Base-by-base conservation (phyloP, 1,140 invertebrate genomes). In the Pogonus chalceus region DNA sequence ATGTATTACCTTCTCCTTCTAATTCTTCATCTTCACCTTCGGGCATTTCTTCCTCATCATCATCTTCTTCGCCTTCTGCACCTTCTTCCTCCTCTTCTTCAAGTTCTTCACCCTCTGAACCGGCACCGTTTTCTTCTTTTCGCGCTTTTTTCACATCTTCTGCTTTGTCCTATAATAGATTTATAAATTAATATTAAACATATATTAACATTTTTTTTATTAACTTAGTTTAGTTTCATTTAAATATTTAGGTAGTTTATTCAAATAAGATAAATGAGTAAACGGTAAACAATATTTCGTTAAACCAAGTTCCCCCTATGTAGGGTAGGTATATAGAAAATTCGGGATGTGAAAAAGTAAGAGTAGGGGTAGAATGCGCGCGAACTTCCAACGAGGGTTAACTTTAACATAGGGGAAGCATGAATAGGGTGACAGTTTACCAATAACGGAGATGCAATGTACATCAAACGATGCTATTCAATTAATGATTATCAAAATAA, bases 111-210 rank as follows among this genome's bases (percentile, higher is more conserved):
- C 68, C 72, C 49, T 73, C 72, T 23, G 73, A 73, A 26, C 69
- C 71, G 26, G 72, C 73, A 18, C 83, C 82, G 62, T 85, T 85
- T 62, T 85, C 82, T 64, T 86, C 83, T 68, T 85, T 87, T 72
- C 83, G 84, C 64, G 80, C 78, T 75, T 86, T 87, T 74, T 87
- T 87, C 43, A 79, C 78, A 39, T 85, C 83, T 20, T 84, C 82
- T 52, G 72, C 76, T 72, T 86, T 85, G 51, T 86, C 84, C 84
- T 84, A 62, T 20, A 75, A 62, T 55, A 69, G 51, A 66, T n/a
- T n/a, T n/a, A n/a, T n/a, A n/a, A n/a, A n/a, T n/a, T n/a, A n/a
- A n/a, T n/a, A n/a, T n/a, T n/a, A n/a, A n/a, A n/a, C n/a, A n/a
- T n/a, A n/a, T n/a, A n/a, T n/a, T n/a, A n/a, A n/a, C n/a, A n/a